Conservation (phyloP, 2,113 vertebrate genomes). For the Triplophysa dalaica region DNA sequence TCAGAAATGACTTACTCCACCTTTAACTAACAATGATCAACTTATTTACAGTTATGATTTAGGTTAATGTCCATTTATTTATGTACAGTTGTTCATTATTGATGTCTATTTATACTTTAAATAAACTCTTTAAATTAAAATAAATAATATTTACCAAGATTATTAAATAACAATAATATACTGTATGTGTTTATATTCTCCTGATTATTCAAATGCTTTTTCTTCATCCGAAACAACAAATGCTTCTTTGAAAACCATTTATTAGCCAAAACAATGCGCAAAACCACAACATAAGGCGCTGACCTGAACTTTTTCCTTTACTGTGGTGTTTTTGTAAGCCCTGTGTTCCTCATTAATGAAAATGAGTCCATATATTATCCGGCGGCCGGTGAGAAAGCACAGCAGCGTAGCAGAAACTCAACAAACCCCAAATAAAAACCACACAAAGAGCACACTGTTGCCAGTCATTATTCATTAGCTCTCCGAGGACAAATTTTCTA, state of each 20-base stretch:
- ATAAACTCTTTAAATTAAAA: no score
- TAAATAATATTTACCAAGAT: no score
- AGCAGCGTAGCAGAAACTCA: conserved; percentile 32
- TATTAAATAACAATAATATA: no score
- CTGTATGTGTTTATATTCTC: no score
- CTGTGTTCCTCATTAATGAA: conserved; percentile 46
- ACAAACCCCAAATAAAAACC: conserved; percentile 49
- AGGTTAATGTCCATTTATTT: no score
- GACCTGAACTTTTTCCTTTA: conserved; percentile 42
- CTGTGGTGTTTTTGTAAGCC: conserved; percentile 41
- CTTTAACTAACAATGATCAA: no score
- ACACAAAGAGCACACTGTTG: conserved; percentile 53
- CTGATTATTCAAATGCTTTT: neutral
- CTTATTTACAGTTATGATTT: no score
- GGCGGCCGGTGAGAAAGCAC: conserved; percentile 40
- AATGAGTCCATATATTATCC: conserved; percentile 31
- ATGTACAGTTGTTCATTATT: no score
- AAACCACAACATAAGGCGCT: neutral
- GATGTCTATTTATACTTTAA: no score
- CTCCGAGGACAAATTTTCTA: conserved; percentile 53
- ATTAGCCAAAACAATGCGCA: neutral
- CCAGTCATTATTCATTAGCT: conserved; percentile 61
- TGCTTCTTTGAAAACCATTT: neutral
- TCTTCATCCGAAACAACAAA: neutral
- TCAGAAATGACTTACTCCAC: no score